These are phyloP conservation scores for Acanthaster planci DNA, from an alignment of 35 echinoderm and acorn worm species.

Conservation along the genomic window DNA sequence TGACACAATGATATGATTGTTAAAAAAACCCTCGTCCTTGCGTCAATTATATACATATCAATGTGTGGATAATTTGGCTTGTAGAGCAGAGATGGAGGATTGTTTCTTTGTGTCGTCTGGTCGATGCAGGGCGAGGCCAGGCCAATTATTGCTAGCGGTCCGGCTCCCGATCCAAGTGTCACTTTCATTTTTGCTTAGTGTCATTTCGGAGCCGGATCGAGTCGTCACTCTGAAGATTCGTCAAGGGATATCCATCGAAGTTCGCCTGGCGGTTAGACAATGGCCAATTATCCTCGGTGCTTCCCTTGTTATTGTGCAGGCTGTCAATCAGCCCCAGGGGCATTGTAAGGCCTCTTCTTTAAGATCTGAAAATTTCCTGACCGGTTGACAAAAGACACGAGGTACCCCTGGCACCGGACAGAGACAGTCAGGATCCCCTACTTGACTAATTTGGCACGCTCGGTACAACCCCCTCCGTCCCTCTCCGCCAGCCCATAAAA, in stretches of 20 bases:
- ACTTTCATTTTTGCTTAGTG: conserved; percentile 29
- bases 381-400: neutral
- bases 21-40: conserved; percentile 13
- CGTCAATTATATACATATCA: conserved; percentile 30
- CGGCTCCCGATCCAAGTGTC: conserved; percentile 9
- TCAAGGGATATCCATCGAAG: conserved; percentile 5
- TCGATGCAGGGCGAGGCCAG: neutral
- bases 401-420: too few relatives aligned
- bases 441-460: neutral
- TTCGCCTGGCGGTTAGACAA: conserved; percentile 18
- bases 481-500: neutral
- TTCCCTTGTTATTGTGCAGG: neutral
- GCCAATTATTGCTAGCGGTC: conserved; percentile 7
- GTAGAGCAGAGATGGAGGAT: neutral
- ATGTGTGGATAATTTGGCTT: conserved; percentile 18
- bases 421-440: neutral
- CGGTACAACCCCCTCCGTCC: neutral
- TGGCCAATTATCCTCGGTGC: conserved; percentile 8
- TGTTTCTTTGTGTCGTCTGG: conserved; percentile 7
- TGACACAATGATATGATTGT: neutral
- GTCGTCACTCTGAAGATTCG: neutral
- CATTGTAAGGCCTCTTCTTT: neutral
- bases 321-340: conserved; percentile 2
- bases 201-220: conserved; percentile 13
- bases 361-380: neutral